Percentiles rank a stretch among this genome's conserved stretches.
Evolutionary conservation across 1,140 invertebrate species (phyloP).

Genomic region (Lycorma delicatula): DNA sequence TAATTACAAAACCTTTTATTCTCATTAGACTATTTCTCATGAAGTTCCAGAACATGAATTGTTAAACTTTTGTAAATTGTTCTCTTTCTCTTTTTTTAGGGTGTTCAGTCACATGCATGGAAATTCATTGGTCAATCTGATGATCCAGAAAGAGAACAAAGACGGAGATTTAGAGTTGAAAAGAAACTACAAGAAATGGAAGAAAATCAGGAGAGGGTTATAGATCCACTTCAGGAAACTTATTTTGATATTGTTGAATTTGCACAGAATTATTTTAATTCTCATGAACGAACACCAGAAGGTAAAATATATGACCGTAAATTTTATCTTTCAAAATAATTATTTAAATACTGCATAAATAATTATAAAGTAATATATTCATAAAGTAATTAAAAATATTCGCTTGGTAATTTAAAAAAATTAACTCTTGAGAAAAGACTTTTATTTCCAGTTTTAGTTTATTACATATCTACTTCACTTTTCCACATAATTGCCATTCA

Average conservation of each 20-base stretch:
- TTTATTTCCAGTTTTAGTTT: too few relatives aligned
- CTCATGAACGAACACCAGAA: slow-evolving; percentile 74
- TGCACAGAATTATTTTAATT: slow-evolving; percentile 88
- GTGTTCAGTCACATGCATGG: slow-evolving; percentile 22
- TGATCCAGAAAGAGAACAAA: slow-evolving; percentile 53
- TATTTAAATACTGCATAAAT: not conserved
- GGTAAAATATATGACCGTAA: slow-evolving; percentile 33
- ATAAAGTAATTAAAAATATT: too few relatives aligned
- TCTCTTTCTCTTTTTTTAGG: slow-evolving; percentile 13
- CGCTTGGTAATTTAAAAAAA: too few relatives aligned
- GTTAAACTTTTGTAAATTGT: not conserved
- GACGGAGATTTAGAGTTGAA: slow-evolving; percentile 73
- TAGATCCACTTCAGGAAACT: slow-evolving; percentile 31
- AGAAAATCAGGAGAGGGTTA: slow-evolving; percentile 42
- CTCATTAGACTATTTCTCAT: too few relatives aligned
- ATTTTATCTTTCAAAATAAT: not conserved
- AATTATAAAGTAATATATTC: not conserved
- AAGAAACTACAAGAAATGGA: slow-evolving; percentile 72
- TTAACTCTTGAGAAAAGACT: too few relatives aligned
- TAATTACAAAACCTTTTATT: too few relatives aligned
- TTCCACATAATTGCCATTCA: too few relatives aligned
- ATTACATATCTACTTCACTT: too few relatives aligned
- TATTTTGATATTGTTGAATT: slow-evolving; percentile 85
- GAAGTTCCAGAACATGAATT: too few relatives aligned
- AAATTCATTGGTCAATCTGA: slow-evolving; percentile 24